Evolutionary conservation across 92 coral and sea anemone species (phyloP).

Genomic region (Metridium senile): DNA sequence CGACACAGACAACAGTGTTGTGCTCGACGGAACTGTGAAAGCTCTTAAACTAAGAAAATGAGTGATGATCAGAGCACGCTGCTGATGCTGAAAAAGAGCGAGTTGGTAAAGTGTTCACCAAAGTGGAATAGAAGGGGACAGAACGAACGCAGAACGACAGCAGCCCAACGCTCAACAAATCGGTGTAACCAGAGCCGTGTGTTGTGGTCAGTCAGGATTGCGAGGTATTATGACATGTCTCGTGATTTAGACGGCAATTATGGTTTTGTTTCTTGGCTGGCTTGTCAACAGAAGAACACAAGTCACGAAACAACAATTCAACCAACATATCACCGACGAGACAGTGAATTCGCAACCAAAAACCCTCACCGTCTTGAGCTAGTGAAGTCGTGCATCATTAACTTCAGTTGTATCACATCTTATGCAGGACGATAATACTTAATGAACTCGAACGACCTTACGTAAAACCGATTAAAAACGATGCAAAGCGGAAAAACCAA

Average conservation of each 20-base stretch:
- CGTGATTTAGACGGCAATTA: conserved; percentile 26
- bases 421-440: no score
- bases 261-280: background rate
- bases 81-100: background rate
- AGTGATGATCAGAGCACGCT: background rate
- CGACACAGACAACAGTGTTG: conserved; percentile 27
- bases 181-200: conserved; percentile 15
- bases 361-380: background rate
- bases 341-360: background rate
- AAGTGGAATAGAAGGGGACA: background rate
- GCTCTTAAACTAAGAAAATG: background rate
- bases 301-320: conserved; percentile 3
- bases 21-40: conserved; percentile 52
- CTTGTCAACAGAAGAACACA: conserved; percentile 14
- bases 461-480: background rate
- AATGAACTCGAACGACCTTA: background rate
- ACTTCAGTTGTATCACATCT: no score
- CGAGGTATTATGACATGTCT: conserved; percentile 15
- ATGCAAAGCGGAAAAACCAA: background rate
- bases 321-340: background rate
- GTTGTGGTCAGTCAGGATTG: conserved; percentile 18
- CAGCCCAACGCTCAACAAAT: conserved; percentile 38
- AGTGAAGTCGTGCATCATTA: no score
- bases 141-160: background rate
- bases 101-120: background rate